These are phyloP conservation scores for Bombycilla garrulus DNA, from an alignment of 2,113 vertebrate species.

Conservation along the genomic window DNA sequence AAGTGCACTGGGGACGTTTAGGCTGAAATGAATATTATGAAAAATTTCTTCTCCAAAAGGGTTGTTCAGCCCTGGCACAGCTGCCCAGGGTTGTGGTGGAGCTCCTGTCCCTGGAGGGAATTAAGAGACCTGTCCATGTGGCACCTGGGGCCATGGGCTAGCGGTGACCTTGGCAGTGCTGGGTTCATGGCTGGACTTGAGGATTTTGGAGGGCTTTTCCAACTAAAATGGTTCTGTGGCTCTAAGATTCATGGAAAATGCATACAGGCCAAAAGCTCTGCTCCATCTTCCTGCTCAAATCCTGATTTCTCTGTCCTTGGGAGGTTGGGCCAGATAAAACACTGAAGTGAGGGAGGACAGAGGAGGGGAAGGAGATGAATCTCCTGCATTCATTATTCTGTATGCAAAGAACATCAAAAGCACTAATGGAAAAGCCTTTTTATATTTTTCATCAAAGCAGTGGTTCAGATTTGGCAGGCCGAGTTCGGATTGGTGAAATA, in stretches of 20 bases:
- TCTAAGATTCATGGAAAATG: background rate
- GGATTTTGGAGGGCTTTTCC: background rate
- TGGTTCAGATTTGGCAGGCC: conserved; percentile 25
- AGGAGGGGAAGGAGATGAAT: background rate
- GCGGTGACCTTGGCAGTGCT: background rate
- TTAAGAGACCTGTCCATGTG: too few species aligned
- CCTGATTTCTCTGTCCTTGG: background rate
- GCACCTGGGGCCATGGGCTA: background rate
- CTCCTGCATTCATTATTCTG: background rate
- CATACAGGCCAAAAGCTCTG: background rate
- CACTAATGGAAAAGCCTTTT: conserved; percentile 32
- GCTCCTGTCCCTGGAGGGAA: background rate
- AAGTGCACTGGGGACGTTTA: background rate
- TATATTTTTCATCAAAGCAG: conserved; percentile 46
- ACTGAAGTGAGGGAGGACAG: background rate
- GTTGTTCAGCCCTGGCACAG: background rate
- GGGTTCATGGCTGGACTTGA: background rate
- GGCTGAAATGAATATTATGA: background rate
- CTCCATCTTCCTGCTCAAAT: background rate
- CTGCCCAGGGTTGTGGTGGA: background rate
- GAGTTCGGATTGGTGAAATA: background rate
- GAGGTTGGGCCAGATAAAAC: background rate
- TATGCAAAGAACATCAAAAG: conserved; percentile 52
- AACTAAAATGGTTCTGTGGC: background rate
- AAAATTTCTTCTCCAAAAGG: background rate